Evolutionary conservation across 2,888 invertebrate species (phyloP), one percentile per base, ranked within the genome.

Genomic region (Drosophila mercatorum): DNA sequence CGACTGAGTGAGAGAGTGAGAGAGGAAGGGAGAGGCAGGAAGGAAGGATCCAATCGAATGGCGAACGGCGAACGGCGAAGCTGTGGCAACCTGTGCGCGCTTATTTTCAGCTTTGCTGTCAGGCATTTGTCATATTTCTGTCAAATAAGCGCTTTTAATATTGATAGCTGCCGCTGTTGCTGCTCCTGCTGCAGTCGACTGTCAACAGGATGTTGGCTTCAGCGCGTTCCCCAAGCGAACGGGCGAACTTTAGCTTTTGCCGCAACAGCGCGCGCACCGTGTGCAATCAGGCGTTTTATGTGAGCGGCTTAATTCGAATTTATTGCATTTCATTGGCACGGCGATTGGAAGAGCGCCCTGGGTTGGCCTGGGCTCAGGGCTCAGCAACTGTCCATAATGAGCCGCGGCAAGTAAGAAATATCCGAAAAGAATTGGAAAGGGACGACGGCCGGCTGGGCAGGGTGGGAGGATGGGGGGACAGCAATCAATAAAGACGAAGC

Each of bases 111-210:
- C 84, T 87, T 76, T 74, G 76, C 84, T 89, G 89, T 88, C 89
- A 89, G 80, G 81, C 89, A 88, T 88, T 88, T 88, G 88, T 88
- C 88, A 88, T 89, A 88, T 88, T 86, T 81, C 88, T 88, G 89
- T 88, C 88, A 88, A 88, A 88, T 88, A 86, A 83, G 86, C 86
- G 88, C 84, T 86, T 87, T 88, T 78, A 89, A 87, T 87, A 88
- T 89, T 87, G 85, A 87, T 85, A 81, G 81, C 80, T 81, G 82
- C 78, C 47, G 69, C 70, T 66, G 17, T 17, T 17, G 61, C 72
- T 43, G 67, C 53, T 52, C 53, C 56, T 41, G 40, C 47, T 63
- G 46, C 76, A 52, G 68, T 51, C 68, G 79, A 77, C 83, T 86
- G 86, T 86, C 83, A 86, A 86, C 86, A 83, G 84, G 87, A 84